Conservation (phyloP, 2,113 vertebrate genomes). For the Chiloscyllium plagiosum region DNA sequence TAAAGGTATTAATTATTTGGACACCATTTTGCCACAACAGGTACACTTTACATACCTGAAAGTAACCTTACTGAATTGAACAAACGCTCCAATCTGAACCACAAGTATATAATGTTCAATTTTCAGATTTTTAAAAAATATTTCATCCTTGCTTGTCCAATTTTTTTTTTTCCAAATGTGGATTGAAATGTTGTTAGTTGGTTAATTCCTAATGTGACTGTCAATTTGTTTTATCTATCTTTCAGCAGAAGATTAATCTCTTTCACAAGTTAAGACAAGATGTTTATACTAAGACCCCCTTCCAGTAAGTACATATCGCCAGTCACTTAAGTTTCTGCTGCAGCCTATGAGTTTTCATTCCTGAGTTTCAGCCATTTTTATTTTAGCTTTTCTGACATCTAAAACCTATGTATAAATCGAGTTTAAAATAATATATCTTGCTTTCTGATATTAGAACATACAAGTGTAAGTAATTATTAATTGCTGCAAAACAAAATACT, state of each 20-base stretch:
- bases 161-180: too few relatives aligned
- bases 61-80: background rate
- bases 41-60: background rate
- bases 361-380: background rate
- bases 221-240: background rate
- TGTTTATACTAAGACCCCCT: conserved; percentile 32
- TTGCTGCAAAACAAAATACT: background rate
- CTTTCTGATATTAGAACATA: background rate
- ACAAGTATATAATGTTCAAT: background rate
- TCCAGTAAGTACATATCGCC: conserved; percentile 30
- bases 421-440: background rate
- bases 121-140: background rate
- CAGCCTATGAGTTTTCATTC: background rate
- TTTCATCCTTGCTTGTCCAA: background rate
- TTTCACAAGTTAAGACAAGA: conserved; percentile 32
- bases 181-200: background rate
- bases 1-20: background rate
- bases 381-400: background rate
- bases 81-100: background rate
- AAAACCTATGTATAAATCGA: background rate
- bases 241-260: conserved; percentile 14
- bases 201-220: background rate
- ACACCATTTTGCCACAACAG: background rate
- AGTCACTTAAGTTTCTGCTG: background rate
- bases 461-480: background rate